Evolutionary conservation across 2,888 invertebrate genomes (phyloP), one percentile per base, ranked within the genome.

Genomic region (Boloria selene): DNA sequence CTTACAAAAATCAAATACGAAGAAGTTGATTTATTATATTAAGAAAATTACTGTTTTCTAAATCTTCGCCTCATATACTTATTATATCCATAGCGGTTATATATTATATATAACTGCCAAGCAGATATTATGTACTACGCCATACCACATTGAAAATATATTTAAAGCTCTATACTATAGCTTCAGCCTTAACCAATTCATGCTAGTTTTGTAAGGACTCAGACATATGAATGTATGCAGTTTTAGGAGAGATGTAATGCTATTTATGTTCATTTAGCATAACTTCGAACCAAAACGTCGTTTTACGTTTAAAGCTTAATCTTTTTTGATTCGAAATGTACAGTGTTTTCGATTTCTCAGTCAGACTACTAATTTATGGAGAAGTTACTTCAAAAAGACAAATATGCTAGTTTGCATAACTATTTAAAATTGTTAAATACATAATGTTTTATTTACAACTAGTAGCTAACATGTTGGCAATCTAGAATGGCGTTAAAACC

Each of bases 201-300:
- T 64, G 49, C 51, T 16, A 50, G 55, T 44, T 56, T 58, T 64
- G 63, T 64, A 64, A 64, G 56, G 63, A 51, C 63, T 26, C 56
- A 51, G 50, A 49, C 56, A 51, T 51, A 64, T 26, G 31, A 38
- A 38, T 38, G 56, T 63, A 51, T 44, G 56, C 51, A 49, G 63
- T 56, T 56, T 62, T 64, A 49, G 56, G 56, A 56, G 63, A 50
- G 56, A 51, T 26, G 63, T 31, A 56, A 56, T 56, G 56, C 56
- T 56, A 56, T 64, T 64, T 64, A 64, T 56, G 50, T 56, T 56
- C 56, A 52, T 58, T 56, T 64, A 55, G 55, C 44, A 58, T 64
- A 17, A 56, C 44, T 42, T 51, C 51, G 44, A 56, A 26, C 56
- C 14, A 50, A 56, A 62, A 54, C 49, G 54, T 7, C 22, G 44